Evolutionary conservation across 2,888 invertebrate genomes (phyloP).

Genomic region (Andrena bucephala): DNA sequence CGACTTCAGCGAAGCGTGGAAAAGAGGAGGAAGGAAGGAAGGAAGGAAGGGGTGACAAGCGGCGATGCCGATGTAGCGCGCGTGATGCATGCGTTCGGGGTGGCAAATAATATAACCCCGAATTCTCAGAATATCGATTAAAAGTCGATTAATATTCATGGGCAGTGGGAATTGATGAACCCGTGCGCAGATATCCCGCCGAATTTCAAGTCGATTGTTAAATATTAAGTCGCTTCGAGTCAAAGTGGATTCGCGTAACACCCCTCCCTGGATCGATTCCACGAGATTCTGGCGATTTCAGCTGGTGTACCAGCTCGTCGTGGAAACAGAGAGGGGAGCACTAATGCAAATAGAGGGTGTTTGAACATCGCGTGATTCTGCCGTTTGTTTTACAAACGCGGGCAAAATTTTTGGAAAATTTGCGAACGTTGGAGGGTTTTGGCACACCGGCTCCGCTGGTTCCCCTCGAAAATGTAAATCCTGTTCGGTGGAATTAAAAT

Average conservation of each 20-base stretch:
- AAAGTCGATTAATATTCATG: conserved; percentile 61
- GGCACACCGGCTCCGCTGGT: too few relatives aligned
- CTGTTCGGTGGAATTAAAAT: background rate
- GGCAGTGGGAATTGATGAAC: conserved; percentile 38
- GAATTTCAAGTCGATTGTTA: conserved; percentile 55
- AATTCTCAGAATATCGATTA: conserved; percentile 57
- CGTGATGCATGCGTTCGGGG: conserved; percentile 5
- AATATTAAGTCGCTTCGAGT: conserved; percentile 47
- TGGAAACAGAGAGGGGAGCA: background rate
- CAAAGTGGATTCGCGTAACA: conserved; percentile 1
- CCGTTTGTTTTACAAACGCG: background rate
- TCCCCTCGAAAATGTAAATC: background rate
- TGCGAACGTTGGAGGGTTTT: too few relatives aligned
- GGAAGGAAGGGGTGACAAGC: background rate
- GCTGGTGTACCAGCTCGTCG: background rate
- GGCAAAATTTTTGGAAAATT: too few relatives aligned
- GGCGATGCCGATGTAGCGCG: conserved; percentile 10
- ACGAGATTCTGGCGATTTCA: background rate
- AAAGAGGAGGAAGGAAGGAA: background rate
- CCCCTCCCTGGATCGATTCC: conserved; percentile 14
- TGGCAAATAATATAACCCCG: conserved; percentile 36
- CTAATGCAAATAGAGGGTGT: background rate
- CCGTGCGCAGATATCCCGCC: conserved; percentile 29
- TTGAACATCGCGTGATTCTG: background rate
- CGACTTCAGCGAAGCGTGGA: background rate